Base-by-base conservation (phyloP, 1,140 invertebrate species). In the Pogonomyrmex californicus region DNA sequence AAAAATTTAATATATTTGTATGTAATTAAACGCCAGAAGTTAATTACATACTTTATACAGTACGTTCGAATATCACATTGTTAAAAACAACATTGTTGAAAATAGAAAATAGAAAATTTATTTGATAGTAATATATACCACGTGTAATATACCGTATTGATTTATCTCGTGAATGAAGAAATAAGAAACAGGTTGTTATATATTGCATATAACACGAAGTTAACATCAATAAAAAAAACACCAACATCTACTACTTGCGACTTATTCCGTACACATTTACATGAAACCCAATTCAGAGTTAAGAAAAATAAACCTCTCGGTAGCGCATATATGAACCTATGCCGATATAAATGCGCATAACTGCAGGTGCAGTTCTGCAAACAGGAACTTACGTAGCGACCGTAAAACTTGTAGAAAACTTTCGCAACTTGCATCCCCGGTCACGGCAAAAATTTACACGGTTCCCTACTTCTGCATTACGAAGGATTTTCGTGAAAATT, bases 351-450 rank as follows among this genome's bases (percentile, higher is more conserved):
- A 79, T 76, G 75, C 73, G 54, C 86, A 76, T 87, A 78, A 83
- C 70, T 75, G 56, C 77, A 71, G 14, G 23, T 71, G 66, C 51
- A 60, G 54, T 87, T 85, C 54, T 41, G 36, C 54, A 82, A 89
- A 89, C 83, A 78, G 77, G 77, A 88, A 86, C 82, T 86, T 86
- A 71, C 73, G 38, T 30, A 38, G 10, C 36, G 49, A 75, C 41
- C 66, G 79, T 79, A 76, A 88, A 90, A 88, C 87, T 90, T 82
- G 71, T 56, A n/a, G 17, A 56, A 56, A 76, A 88, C 77, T 86
- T 88, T 86, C 65, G 68, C 44, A 77, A 82, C 63, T 88, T 88
- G 56, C 70, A 12, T n/a, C 47, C 23, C 58, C 10, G 36, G 33
- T 47, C 10, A n/a, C 54, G 66, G 62, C 54, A 88, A 86, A 89